A percentile compares a stretch with the other conserved stretches of the same genome.
Conservation (phyloP, 2,797 vertebrate species). For the Poeciliopsis presidionis region DNA sequence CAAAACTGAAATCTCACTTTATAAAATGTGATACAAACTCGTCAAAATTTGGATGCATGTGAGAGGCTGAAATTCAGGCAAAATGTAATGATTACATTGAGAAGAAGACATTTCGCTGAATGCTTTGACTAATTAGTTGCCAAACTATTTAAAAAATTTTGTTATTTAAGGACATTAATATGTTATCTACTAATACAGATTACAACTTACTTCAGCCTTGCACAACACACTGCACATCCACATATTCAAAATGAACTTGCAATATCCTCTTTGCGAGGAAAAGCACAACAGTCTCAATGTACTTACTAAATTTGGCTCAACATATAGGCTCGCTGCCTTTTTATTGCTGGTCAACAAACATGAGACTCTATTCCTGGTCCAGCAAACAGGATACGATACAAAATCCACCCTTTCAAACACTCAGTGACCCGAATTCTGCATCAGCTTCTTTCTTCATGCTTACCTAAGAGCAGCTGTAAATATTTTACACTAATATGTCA, state of each 20-base stretch:
- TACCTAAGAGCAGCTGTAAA: constrained; percentile 44
- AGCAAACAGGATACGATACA: constrained; percentile 47
- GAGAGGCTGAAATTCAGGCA: not conserved
- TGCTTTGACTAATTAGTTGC: not conserved
- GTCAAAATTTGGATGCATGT: no score
- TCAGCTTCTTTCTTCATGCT: constrained; percentile 20
- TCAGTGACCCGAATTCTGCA: constrained; percentile 20
- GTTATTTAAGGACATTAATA: no score
- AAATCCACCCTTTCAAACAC: constrained; percentile 41
- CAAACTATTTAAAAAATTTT: no score
- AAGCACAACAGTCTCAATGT: not conserved
- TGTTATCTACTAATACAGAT: no score
- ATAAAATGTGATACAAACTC: not conserved
- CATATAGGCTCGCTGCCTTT: not conserved
- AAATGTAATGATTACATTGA: not conserved
- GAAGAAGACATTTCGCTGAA: not conserved
- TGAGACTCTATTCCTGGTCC: constrained; percentile 47
- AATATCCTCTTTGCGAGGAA: not conserved
- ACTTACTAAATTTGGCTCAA: not conserved
- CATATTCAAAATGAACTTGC: not conserved
- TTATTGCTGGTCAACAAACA: constrained; percentile 17
- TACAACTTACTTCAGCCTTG: not conserved
- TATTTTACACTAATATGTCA: constrained; percentile 51
- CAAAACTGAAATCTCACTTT: not conserved
- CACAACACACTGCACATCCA: not conserved